phyloP scores from a whole-genome alignment of 2,888 invertebrate species.

The Urechis unicinctus region DNA sequence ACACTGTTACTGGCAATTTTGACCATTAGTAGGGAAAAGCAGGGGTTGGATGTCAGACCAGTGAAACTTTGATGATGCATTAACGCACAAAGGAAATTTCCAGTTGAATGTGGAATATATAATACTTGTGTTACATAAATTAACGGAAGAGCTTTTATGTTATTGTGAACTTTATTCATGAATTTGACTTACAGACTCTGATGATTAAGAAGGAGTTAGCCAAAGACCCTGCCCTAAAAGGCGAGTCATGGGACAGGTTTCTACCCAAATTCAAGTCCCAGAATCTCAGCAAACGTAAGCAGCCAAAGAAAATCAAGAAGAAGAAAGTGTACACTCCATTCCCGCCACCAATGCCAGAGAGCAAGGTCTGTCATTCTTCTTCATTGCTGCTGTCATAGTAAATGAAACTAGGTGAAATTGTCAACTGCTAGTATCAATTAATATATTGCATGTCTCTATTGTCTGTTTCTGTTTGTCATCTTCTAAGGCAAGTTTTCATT shows the following conservation, averaged over 20 bases:
- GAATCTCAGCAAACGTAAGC: slow-evolving; percentile 80
- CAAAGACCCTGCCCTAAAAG: slow-evolving; percentile 83
- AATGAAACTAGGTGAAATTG: too few relatives aligned
- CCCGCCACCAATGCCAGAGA: slow-evolving; percentile 87
- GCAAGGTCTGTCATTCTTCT: slow-evolving; percentile 61
- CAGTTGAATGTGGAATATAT: too few relatives aligned
- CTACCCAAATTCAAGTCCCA: slow-evolving; percentile 87
- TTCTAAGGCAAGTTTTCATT: too few relatives aligned
- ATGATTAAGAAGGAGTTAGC: slow-evolving; percentile 95
- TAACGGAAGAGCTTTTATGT: too few relatives aligned
- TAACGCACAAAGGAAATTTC: too few relatives aligned
- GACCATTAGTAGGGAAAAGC: too few relatives aligned
- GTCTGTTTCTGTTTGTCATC: neutral
- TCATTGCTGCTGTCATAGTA: neutral
- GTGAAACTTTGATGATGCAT: too few relatives aligned
- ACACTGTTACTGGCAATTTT: too few relatives aligned
- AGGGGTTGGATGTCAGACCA: too few relatives aligned
- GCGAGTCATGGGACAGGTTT: slow-evolving; percentile 95
- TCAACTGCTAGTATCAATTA: neutral
- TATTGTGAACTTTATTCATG: neutral
- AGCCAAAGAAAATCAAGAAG: slow-evolving; percentile 74
- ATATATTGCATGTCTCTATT: neutral
- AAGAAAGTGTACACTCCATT: slow-evolving; percentile 96
- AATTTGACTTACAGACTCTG: slow-evolving; percentile 63
- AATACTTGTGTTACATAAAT: too few relatives aligned